Evolutionary conservation across 2,888 invertebrate species (phyloP).

Genomic region (Fragum sueziense): DNA sequence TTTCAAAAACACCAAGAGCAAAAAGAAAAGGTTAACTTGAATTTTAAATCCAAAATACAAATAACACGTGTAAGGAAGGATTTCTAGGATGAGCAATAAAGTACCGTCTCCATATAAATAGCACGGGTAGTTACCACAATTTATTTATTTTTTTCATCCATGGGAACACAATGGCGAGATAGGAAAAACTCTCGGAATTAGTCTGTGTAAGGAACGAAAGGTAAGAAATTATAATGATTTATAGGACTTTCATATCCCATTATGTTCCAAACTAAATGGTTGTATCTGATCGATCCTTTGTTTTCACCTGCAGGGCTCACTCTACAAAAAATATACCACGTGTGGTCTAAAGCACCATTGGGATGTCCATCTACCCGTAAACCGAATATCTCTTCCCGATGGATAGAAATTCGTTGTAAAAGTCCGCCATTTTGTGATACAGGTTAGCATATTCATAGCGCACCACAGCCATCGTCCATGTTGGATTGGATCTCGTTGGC

Average conservation of each 20-base stretch:
- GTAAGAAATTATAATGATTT: conserved; percentile 65
- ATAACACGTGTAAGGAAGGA: conserved; percentile 74
- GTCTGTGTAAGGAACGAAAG: conserved; percentile 71
- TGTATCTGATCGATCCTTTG: conserved; percentile 58
- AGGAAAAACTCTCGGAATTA: conserved; percentile 79
- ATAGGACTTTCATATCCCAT: conserved; percentile 78
- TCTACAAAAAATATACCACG: conserved; percentile 76
- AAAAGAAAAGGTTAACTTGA: no score
- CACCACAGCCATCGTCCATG: conserved; percentile 70
- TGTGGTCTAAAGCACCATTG: conserved; percentile 72
- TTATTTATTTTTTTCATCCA: conserved; percentile 43
- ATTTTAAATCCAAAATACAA: no score
- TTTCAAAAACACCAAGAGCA: no score
- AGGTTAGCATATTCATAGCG: conserved; percentile 78
- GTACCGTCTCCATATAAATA: conserved; percentile 80
- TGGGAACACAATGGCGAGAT: conserved; percentile 55
- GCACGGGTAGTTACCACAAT: conserved; percentile 74
- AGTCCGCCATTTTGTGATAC: conserved; percentile 78
- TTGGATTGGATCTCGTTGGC: not conserved
- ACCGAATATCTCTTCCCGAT: conserved; percentile 68
- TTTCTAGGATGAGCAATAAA: conserved; percentile 81
- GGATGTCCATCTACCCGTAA: conserved; percentile 80
- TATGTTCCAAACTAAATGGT: conserved; percentile 74
- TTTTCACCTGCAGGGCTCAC: conserved; percentile 68
- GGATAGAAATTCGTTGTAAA: conserved; percentile 75